Evolutionary conservation across 2,113 vertebrate genomes (phyloP).

Genomic region (Zeus faber): DNA sequence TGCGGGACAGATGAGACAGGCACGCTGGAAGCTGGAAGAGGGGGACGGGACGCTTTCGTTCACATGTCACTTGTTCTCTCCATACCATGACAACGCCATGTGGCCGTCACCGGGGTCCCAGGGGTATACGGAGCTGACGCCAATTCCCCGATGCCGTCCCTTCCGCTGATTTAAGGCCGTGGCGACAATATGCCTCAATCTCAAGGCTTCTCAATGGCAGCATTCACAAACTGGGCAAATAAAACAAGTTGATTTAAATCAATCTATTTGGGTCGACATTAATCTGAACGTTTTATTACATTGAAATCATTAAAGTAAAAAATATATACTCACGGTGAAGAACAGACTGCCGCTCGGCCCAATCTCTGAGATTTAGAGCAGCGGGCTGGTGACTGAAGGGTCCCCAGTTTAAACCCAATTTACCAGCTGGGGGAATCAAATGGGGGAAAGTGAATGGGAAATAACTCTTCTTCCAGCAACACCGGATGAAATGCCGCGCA

Average conservation of each 20-base stretch:
- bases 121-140: not conserved
- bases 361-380: not conserved
- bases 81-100: not conserved
- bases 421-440: not conserved
- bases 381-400: not conserved
- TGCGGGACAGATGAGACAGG: conserved; percentile 56
- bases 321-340: too few species aligned
- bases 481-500: too few species aligned
- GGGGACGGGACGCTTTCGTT: conserved; percentile 38
- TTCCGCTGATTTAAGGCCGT: not conserved
- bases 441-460: not conserved
- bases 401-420: not conserved
- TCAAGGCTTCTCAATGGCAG: not conserved
- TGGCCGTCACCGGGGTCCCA: not conserved
- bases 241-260: not conserved
- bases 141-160: not conserved
- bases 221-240: not conserved
- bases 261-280: not conserved
- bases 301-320: too few species aligned
- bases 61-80: conserved; percentile 29
- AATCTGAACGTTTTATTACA: too few species aligned
- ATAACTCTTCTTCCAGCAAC: not conserved
- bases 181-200: not conserved
- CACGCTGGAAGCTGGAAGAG: too few species aligned
- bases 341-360: not conserved